phyloP scores from a whole-genome alignment of 2,113 vertebrate species.

The Mustelus asterias region DNA sequence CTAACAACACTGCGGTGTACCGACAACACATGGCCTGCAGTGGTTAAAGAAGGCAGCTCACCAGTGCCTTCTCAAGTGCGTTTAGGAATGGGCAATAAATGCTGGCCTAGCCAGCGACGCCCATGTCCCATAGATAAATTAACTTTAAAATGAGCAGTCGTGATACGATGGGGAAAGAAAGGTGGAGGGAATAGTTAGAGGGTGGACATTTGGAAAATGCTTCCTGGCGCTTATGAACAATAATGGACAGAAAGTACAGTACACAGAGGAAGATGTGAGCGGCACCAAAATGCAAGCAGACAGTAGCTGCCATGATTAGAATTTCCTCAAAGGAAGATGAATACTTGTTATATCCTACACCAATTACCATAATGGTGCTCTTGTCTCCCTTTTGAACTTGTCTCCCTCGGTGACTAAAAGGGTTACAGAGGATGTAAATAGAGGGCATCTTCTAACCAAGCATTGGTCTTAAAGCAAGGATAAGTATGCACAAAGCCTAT shows the following conservation, averaged over 20 bases:
- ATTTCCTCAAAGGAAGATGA: neutral
- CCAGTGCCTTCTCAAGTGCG: too few relatives aligned
- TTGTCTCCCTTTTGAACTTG: neutral
- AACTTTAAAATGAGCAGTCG: neutral
- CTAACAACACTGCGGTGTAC: too few relatives aligned
- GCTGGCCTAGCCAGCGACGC: too few relatives aligned
- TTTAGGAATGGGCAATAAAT: too few relatives aligned
- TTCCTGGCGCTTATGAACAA: neutral
- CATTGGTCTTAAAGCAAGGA: slow-evolving; percentile 48
- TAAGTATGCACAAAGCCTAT: slow-evolving; percentile 46
- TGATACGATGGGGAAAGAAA: neutral
- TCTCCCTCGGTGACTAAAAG: neutral
- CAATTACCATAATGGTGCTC: neutral
- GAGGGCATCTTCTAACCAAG: slow-evolving; percentile 40
- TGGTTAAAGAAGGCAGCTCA: too few relatives aligned
- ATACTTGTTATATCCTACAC: neutral
- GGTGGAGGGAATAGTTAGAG: neutral
- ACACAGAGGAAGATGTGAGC: neutral
- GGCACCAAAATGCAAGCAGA: neutral
- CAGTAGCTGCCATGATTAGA: neutral
- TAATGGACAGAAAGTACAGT: neutral
- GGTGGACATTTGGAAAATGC: neutral
- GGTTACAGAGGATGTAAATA: neutral
- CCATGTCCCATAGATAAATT: too few relatives aligned
- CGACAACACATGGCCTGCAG: too few relatives aligned